Evolutionary conservation across 2,113 vertebrate species (phyloP).

Genomic region (Desmodus rotundus): DNA sequence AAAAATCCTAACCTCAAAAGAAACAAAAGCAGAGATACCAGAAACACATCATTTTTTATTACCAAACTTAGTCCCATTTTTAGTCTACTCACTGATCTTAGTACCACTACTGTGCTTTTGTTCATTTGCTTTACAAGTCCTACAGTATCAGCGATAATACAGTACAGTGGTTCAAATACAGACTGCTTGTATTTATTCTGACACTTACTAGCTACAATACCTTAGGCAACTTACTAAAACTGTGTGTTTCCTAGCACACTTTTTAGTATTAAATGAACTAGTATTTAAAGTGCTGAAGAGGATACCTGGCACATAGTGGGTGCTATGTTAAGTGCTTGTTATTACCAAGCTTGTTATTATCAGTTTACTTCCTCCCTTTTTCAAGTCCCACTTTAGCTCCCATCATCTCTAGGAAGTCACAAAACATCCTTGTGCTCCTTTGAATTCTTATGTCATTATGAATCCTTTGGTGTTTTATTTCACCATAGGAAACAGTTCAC

Average conservation of each 20-base stretch:
- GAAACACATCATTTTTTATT: not conserved
- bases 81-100: not conserved
- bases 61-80: not conserved
- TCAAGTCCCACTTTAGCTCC: not conserved
- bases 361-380: not conserved
- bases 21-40: not conserved
- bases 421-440: not conserved
- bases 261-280: not conserved
- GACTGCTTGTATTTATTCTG: not conserved
- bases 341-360: not conserved
- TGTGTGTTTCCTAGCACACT: not conserved
- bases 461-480: not conserved
- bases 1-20: not conserved
- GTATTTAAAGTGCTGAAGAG: not conserved
- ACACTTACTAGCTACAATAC: not conserved
- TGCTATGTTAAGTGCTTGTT: not conserved
- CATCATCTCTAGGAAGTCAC: not conserved
- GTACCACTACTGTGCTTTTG: not conserved
- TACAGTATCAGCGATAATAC: not conserved
- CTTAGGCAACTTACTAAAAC: not conserved
- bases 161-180: not conserved
- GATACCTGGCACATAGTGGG: not conserved
- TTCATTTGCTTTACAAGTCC: not conserved
- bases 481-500: not conserved
- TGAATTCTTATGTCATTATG: not conserved